A percentile compares a stretch with the other conserved stretches of the same genome.
These are phyloP conservation scores for Somateria mollissima DNA, from an alignment of 2,797 vertebrate genomes.

Conservation along the genomic window DNA sequence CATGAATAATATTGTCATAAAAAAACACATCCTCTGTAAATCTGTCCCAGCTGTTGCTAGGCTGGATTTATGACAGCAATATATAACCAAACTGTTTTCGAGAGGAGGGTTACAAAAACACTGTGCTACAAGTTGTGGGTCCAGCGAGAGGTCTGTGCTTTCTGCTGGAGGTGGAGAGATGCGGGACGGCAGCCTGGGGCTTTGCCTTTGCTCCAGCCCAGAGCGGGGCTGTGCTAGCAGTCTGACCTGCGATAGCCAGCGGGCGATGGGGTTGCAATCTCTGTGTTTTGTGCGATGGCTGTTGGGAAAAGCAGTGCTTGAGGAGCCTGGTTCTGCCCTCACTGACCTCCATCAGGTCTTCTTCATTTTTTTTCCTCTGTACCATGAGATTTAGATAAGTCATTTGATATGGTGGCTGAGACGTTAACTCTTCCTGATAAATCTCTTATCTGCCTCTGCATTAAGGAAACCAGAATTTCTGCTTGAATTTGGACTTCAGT, in stretches of 20 bases:
- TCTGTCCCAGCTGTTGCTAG: conserved; percentile 69
- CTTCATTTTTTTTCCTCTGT: not conserved
- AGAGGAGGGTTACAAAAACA: conserved; percentile 31
- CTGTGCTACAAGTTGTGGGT: conserved; percentile 9
- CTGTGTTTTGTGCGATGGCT: not conserved
- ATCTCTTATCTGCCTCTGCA: not conserved
- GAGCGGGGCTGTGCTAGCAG: not conserved
- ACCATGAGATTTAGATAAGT: not conserved
- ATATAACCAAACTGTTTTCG: conserved; percentile 60
- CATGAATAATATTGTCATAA: conserved; percentile 71
- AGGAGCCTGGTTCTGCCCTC: not conserved
- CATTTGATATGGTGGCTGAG: not conserved
- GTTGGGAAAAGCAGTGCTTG: not conserved
- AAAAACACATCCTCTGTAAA: conserved; percentile 69
- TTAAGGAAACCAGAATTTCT: not conserved
- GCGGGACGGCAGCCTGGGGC: not conserved
- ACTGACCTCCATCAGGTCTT: not conserved
- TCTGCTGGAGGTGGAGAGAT: not conserved
- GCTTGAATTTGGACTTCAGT: not conserved
- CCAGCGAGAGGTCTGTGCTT: not conserved
- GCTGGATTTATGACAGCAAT: conserved; percentile 65
- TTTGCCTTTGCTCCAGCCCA: not conserved
- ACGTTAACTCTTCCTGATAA: not conserved
- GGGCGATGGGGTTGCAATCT: not conserved
- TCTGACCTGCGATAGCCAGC: not conserved